Evolutionary conservation across 2,113 vertebrate species (phyloP), one percentile per base, ranked within the genome.

Genomic region (Antigone vipio): DNA sequence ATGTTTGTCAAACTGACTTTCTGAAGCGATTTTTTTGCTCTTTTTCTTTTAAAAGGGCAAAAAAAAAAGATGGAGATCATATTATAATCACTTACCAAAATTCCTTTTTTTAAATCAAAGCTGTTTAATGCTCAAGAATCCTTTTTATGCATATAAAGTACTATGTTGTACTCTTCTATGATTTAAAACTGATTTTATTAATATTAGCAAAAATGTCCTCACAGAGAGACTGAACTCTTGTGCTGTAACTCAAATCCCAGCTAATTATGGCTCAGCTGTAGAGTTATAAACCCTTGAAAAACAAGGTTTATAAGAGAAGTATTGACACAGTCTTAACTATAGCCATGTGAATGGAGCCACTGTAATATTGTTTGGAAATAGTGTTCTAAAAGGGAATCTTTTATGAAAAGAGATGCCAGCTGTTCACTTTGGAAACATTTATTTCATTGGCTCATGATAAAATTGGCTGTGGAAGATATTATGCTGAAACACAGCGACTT

Each of bases 341-440:
- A 72, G 84, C 80, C 55, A 45, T 96, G 76, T 97, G 97, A 97
- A 94, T 94, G 95, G 91, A 97, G 81, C 82, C 87, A 96, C 81
- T 93, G 93, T 97, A 96, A 96, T 94, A 97, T 96, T 95, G 95
- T 97, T 98, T 94, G 86, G 96, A 95, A 97, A 94, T 91, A 72
- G 85, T 81, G 82, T 67, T 97, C 95, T 95, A 86, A 97, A 97
- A 97, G 50, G 45, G 91, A 95, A 95, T 93, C 92, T 98, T 97
- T 97, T 91, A 93, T 96, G 95, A 96, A 96, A 96, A 86, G 96
- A 93, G 84, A 94, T 92, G 95, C 95, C 97, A 97, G 96, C 95
- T 98, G 94, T 89, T 96, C 92, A 58, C 90, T 97, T 96, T 97
- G 97, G 95, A 97, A 98, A 96, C 96, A 92, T 96, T 93, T 93